Evolutionary conservation across 1,140 invertebrate species (phyloP).

Genomic region (Lucilia cuprina): DNA sequence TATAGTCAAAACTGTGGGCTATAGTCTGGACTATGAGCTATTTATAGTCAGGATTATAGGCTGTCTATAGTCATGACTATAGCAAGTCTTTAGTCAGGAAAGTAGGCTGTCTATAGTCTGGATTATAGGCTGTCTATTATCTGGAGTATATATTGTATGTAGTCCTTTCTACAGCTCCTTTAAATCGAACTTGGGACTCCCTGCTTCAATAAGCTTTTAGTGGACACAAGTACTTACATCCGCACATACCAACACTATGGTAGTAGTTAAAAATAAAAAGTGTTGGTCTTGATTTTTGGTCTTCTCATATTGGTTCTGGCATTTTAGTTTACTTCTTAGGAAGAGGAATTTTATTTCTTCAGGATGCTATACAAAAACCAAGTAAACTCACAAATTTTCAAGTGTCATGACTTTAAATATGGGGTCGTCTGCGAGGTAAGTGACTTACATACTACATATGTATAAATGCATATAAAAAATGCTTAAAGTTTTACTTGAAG

Average conservation of each 20-base stretch:
- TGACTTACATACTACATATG: not conserved
- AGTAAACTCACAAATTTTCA: not conserved
- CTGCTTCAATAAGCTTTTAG: not conserved
- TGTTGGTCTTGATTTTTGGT: conserved; percentile 19
- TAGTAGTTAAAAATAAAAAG: conserved; percentile 17
- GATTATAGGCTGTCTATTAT: too few relatives aligned
- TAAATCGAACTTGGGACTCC: too few relatives aligned
- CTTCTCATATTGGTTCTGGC: not conserved
- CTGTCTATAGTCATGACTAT: too few relatives aligned
- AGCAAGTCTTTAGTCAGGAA: too few relatives aligned
- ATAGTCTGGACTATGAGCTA: too few relatives aligned
- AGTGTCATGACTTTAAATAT: not conserved
- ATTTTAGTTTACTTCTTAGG: conserved; percentile 23
- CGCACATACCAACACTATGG: not conserved
- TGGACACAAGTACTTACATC: not conserved
- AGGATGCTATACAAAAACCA: not conserved
- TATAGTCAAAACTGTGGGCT: too few relatives aligned
- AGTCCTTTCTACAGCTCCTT: too few relatives aligned
- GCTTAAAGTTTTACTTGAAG: not conserved
- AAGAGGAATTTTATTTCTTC: not conserved
- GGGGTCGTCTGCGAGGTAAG: not conserved
- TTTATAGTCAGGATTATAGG: too few relatives aligned
- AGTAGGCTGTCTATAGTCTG: too few relatives aligned
- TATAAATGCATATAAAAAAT: not conserved
- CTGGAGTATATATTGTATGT: too few relatives aligned